These are phyloP conservation scores for Myrmophylax atrothorax DNA, from an alignment of 2,113 vertebrate species.

Conservation along the genomic window DNA sequence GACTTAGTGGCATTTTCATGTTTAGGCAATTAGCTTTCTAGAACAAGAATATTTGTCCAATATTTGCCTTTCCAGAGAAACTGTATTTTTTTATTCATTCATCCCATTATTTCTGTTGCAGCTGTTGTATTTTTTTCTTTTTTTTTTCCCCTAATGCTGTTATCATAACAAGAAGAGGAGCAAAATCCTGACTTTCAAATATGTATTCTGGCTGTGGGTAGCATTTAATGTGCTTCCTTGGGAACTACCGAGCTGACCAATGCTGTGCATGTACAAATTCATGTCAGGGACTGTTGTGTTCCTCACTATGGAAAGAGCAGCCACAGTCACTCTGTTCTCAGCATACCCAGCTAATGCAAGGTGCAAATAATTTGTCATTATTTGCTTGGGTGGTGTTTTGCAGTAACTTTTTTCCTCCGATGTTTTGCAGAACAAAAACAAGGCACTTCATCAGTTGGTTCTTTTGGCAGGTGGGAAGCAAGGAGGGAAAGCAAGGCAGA, in stretches of 20 bases:
- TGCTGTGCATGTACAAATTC: neutral
- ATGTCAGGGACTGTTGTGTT: neutral
- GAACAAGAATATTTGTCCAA: conserved; percentile 22
- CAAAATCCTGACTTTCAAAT: neutral
- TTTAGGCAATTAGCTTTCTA: conserved; percentile 26
- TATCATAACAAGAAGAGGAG: neutral
- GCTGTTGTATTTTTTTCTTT: neutral
- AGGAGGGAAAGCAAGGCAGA: conserved; percentile 17
- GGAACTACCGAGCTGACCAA: neutral
- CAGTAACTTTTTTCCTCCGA: conserved; percentile 16
- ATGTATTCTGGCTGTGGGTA: neutral
- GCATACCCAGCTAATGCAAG: neutral
- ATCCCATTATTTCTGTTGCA: conserved; percentile 3
- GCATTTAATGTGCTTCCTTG: neutral
- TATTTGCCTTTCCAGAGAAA: conserved; percentile 26
- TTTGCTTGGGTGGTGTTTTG: conserved; percentile 17
- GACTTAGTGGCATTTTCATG: conserved; percentile 26
- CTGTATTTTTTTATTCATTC: conserved; percentile 34
- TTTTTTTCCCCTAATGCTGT: neutral
- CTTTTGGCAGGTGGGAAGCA: conserved; percentile 43
- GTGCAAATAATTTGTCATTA: neutral
- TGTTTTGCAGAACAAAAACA: neutral
- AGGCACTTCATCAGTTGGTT: conserved; percentile 20
- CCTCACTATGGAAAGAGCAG: neutral
- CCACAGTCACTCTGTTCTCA: neutral